Base-by-base conservation (phyloP, 2,797 vertebrate species). In the Ceryle rudis region DNA sequence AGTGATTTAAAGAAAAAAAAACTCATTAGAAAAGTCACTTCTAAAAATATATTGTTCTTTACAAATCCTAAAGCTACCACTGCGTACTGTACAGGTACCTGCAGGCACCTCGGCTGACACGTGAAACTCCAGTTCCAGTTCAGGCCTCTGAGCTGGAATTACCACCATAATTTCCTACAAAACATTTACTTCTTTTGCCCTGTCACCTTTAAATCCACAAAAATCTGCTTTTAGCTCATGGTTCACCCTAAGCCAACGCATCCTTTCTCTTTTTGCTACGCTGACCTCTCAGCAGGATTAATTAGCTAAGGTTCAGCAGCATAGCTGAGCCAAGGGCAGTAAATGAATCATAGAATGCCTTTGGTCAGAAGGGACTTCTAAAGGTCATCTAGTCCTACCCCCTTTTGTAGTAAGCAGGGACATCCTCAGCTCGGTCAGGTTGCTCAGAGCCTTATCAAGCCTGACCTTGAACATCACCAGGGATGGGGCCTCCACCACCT, bases 221-320 rank as follows among this genome's bases (percentile, higher is more conserved):
- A 61, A 65, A 86, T 39, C 73, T 54, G n/a, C 29, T 71, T 54
- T 54, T 83, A 55, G 14, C n/a, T 61, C 54, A 31, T 25, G 47
- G 23, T 49, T 28, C 0, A 0, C 33, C 65, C 65, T 77, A 39
- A 82, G 46, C 41, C 55, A 49, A n/a, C 0, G 4, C 8, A 70
- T 60, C 55, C n/a, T 26, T 72, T 86, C 60, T 62, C 62, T 26
- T 55, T 28, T 57, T 51, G 51, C 70, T 60, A 4, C 4, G 12
- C 67, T 70, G 87, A 69, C 62, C 88, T 66, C 85, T 78, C 60
- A 37, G 52, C 29, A 88, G 82, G 88, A 88, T 95, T 70, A 73
- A 91, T 85, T 46, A 90, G 60, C 65, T 41, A 1, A 60, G 52
- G 75, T 25, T 69, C 75, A 80, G 64, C 74, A 42, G 71, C 71